phyloP scores from a whole-genome alignment of 2,888 invertebrate genomes.

The Ceraclea dissimilis region DNA sequence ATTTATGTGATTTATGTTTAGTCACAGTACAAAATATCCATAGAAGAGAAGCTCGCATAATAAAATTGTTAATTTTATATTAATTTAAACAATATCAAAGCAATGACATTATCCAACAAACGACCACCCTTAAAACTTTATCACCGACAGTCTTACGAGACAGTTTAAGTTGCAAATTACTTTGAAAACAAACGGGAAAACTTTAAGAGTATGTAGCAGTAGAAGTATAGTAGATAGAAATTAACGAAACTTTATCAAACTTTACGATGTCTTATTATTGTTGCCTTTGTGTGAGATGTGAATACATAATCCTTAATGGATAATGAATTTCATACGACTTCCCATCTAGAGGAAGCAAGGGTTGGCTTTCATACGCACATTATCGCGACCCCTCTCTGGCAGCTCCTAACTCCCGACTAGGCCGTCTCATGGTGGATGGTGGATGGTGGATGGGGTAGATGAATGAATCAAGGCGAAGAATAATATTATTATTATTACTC shows the following conservation, averaged over 20 bases:
- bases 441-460: too few relatives aligned
- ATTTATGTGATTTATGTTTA: too few relatives aligned
- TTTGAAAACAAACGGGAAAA: constrained; percentile 23
- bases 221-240: constrained; percentile 16
- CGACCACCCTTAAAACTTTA: neutral
- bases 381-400: constrained; percentile 1
- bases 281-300: constrained; percentile 9
- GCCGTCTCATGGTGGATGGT: neutral
- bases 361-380: constrained; percentile 14
- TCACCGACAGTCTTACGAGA: constrained; percentile 2
- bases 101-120: too few relatives aligned
- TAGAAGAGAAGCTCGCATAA: too few relatives aligned
- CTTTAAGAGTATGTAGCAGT: constrained; percentile 10
- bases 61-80: neutral
- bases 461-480: too few relatives aligned
- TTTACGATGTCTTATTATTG: constrained; percentile 25
- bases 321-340: constrained; percentile 26
- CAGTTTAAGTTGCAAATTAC: constrained; percentile 25
- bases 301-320: constrained; percentile 22
- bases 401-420: neutral
- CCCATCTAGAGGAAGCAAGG: constrained; percentile 16
- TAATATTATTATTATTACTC: too few relatives aligned
- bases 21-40: too few relatives aligned
- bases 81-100: neutral
- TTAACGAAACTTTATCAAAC: constrained; percentile 25